Percentiles rank a stretch among this genome's conserved stretches.
Evolutionary conservation across 2,113 vertebrate genomes (phyloP).

Genomic region (Lichenostomus cassidix): DNA sequence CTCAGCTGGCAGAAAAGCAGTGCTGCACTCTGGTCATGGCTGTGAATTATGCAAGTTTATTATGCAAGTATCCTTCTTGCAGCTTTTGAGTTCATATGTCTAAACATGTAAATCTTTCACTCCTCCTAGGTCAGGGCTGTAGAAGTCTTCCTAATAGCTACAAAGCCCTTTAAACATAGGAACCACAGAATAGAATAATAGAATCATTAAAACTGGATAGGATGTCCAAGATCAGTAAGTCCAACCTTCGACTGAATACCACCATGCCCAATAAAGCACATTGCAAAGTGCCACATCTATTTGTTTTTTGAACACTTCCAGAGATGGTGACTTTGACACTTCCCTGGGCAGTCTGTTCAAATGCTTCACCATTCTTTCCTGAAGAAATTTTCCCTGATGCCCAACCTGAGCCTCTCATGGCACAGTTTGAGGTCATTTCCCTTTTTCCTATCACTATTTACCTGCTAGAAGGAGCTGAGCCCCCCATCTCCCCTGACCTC

Average conservation of each 20-base stretch:
- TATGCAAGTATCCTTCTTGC: background rate
- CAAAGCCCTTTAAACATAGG: background rate
- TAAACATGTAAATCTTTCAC: background rate
- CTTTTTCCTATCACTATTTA: background rate
- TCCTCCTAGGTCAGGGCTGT: background rate
- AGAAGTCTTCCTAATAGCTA: background rate
- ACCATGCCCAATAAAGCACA: background rate
- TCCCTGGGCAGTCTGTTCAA: background rate
- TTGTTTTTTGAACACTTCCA: background rate
- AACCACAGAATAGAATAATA: background rate
- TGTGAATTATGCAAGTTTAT: background rate
- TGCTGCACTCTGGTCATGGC: background rate
- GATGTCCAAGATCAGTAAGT: background rate
- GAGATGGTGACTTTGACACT: background rate
- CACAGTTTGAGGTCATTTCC: background rate
- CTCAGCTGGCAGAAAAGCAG: background rate
- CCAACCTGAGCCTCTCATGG: background rate
- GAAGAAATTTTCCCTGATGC: background rate
- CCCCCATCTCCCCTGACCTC: accelerated
- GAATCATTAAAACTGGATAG: background rate
- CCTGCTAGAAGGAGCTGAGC: background rate
- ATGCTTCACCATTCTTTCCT: background rate
- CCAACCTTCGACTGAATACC: accelerated
- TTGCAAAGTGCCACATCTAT: accelerated
- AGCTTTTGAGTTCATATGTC: background rate